Conservation (phyloP, 1,140 invertebrate genomes). For the Hesperophylax magnus region DNA sequence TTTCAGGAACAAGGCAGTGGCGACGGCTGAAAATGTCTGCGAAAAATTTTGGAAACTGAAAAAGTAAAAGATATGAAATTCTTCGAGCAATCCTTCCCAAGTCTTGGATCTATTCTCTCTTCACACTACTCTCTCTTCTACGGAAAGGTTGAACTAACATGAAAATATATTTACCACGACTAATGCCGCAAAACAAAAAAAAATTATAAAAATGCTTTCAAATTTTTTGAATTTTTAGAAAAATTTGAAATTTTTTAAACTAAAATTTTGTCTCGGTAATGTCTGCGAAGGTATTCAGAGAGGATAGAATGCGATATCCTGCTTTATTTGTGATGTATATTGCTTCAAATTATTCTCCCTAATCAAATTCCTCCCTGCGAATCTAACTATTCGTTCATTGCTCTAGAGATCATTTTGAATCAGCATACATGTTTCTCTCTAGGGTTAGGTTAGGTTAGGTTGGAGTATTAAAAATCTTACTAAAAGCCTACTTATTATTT, state of each 20-base stretch:
- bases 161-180: not conserved
- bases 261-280: not conserved
- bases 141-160: not conserved
- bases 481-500: too few species aligned
- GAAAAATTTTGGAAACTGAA: conserved; percentile 38
- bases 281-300: not conserved
- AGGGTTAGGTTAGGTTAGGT: too few species aligned
- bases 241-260: too few species aligned
- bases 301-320: not conserved
- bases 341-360: too few species aligned
- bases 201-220: not conserved
- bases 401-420: too few species aligned
- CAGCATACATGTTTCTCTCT: too few species aligned
- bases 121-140: not conserved
- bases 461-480: too few species aligned
- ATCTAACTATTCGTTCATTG: too few species aligned
- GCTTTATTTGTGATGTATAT: not conserved
- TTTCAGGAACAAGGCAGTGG: conserved; percentile 51
- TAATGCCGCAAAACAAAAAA: not conserved
- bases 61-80: conserved; percentile 9
- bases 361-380: too few species aligned
- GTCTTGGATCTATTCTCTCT: conserved; percentile 8
- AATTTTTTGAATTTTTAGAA: not conserved
- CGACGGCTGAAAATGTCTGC: conserved; percentile 43
- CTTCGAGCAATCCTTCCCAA: not conserved